Percentiles rank a stretch among this genome's conserved stretches.
phyloP scores from a whole-genome alignment of 2,888 invertebrate species.

The Drosophila lutescens region DNA sequence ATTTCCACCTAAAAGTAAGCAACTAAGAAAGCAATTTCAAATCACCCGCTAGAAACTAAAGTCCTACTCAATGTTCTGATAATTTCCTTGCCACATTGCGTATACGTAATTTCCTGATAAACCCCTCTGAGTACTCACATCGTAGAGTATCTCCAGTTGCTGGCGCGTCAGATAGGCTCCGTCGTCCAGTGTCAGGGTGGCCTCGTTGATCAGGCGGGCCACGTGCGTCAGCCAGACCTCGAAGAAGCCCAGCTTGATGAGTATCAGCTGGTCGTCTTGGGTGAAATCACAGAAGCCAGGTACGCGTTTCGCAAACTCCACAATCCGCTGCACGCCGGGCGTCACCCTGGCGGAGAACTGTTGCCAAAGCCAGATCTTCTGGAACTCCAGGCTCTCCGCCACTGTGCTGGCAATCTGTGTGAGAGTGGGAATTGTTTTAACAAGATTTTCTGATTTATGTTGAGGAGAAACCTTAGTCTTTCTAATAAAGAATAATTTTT shows the following conservation, averaged over 20 bases:
- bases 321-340: conserved; percentile 95
- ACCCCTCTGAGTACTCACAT: conserved; percentile 87
- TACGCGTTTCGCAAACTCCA: conserved; percentile 97
- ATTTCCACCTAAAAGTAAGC: too few species aligned
- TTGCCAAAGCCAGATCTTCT: conserved; percentile 94
- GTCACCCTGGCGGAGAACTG: conserved; percentile 94
- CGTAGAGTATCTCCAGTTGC: conserved; percentile 94
- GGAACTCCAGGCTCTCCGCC: conserved; percentile 89
- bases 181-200: conserved; percentile 94
- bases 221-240: conserved; percentile 97
- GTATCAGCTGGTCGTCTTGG: conserved; percentile 98
- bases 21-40: too few species aligned
- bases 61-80: too few species aligned
- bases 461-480: too few species aligned
- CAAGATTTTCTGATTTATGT: not conserved
- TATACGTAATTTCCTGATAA: not conserved
- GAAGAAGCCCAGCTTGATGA: conserved; percentile 98
- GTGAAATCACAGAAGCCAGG: conserved; percentile 95
- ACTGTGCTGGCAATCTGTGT: conserved; percentile 86
- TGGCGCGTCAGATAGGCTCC: conserved; percentile 92
- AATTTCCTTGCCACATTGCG: not conserved
- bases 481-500: too few species aligned
- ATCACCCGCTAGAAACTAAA: too few species aligned
- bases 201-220: conserved; percentile 90
- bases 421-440: not conserved